phyloP scores from a whole-genome alignment of 2,797 vertebrate genomes.

The Balearica regulorum region DNA sequence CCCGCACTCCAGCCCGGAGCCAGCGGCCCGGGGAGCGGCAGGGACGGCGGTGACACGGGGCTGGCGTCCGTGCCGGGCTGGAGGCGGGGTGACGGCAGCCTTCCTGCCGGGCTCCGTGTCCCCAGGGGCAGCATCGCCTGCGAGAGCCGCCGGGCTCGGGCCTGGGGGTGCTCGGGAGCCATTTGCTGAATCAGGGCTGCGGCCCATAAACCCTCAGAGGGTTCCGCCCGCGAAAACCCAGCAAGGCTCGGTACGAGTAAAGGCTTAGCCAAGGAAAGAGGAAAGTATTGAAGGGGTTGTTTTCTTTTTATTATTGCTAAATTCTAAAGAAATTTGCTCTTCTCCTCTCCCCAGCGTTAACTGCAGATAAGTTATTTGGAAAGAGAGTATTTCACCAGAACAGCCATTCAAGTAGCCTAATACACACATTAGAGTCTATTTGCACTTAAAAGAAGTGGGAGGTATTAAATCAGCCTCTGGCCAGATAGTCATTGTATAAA shows the following conservation, averaged over 20 bases:
- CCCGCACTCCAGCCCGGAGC: not conserved
- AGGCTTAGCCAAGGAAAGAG: not conserved
- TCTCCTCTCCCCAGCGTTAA: constrained; percentile 21
- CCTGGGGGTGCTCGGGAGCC: not conserved
- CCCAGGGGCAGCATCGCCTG: not conserved
- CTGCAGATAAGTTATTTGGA: constrained; percentile 61
- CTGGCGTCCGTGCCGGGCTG: accelerated
- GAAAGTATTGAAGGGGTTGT: not conserved
- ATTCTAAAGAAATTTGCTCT: constrained; percentile 57
- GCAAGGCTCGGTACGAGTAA: not conserved
- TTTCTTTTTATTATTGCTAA: constrained; percentile 55
- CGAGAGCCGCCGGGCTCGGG: accelerated
- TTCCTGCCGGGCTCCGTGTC: accelerated
- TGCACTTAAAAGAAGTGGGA: constrained; percentile 67
- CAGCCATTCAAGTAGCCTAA: constrained; percentile 56
- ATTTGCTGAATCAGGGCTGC: not conserved
- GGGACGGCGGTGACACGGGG: accelerated
- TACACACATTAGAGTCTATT: constrained; percentile 65
- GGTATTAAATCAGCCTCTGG: constrained; percentile 33
- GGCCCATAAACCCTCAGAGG: accelerated
- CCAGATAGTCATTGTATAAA: constrained; percentile 56
- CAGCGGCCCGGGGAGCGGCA: not conserved
- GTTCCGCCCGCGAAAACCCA: not conserved
- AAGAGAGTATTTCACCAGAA: constrained; percentile 50
- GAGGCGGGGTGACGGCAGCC: accelerated